Conservation (phyloP, 2,113 vertebrate genomes). For the Oplegnathus fasciatus region DNA sequence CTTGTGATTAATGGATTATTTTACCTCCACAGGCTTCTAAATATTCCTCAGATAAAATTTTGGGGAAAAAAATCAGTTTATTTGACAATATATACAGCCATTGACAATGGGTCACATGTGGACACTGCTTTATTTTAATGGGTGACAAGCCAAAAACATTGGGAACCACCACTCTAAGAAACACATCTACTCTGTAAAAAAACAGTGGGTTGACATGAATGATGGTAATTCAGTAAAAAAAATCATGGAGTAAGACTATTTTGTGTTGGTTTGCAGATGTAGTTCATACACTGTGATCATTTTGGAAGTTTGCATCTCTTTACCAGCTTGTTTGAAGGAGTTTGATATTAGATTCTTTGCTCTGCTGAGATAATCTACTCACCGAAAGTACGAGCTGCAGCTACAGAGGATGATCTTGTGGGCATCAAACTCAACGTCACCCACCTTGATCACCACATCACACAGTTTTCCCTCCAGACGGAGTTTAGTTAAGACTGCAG, state of each 20-base stretch:
- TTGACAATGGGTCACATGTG: background rate
- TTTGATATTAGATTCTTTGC: background rate
- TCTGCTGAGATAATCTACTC: conserved; percentile 10
- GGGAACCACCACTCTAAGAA: background rate
- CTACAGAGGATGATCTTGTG: conserved; percentile 44
- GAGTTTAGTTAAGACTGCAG: background rate
- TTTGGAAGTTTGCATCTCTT: background rate
- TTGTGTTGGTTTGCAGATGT: background rate
- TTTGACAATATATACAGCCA: background rate
- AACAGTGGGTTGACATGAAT: background rate
- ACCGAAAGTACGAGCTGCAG: conserved; percentile 53
- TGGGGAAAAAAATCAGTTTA: background rate
- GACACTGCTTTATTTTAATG: background rate
- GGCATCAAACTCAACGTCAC: background rate
- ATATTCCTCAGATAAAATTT: no score
- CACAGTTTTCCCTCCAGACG: conserved; percentile 3
- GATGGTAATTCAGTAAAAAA: background rate
- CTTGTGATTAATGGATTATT: no score
- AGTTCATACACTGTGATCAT: background rate
- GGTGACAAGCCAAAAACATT: no score
- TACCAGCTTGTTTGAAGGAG: background rate
- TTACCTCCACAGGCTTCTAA: no score
- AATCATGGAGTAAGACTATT: background rate
- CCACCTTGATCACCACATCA: conserved; percentile 31
- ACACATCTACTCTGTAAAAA: background rate